Percentiles rank a stretch among this genome's conserved stretches.
Evolutionary conservation across 1,140 invertebrate species (phyloP).

Genomic region (Heliconius congener): DNA sequence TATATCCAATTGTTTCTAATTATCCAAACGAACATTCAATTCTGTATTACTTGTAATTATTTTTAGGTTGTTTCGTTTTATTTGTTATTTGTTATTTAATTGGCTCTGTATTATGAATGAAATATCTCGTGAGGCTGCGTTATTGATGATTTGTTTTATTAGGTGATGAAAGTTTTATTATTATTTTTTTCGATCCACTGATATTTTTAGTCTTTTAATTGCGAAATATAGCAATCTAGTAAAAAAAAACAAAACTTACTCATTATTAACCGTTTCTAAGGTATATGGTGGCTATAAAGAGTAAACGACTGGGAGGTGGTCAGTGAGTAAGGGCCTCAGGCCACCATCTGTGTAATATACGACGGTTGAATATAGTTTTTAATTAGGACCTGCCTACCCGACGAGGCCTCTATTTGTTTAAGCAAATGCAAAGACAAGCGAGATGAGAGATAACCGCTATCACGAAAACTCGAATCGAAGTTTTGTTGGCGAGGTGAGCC

Average conservation of each 20-base stretch:
- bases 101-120: slow-evolving; percentile 70
- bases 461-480: slow-evolving; percentile 16
- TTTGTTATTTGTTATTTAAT: slow-evolving; percentile 78
- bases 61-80: slow-evolving; percentile 64
- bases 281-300: slow-evolving; percentile 41
- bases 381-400: slow-evolving; percentile 75
- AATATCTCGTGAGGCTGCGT: slow-evolving; percentile 48
- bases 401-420: slow-evolving; percentile 72
- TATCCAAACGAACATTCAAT: slow-evolving; percentile 72
- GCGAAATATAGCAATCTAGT: slow-evolving; percentile 18
- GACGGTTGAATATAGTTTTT: slow-evolving; percentile 71
- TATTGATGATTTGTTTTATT: slow-evolving; percentile 45
- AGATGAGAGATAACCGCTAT: slow-evolving; percentile 62
- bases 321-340: slow-evolving; percentile 62
- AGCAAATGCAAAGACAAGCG: slow-evolving; percentile 60
- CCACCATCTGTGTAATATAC: slow-evolving; percentile 66
- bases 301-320: slow-evolving; percentile 56
- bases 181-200: not conserved
- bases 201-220: slow-evolving; percentile 12
- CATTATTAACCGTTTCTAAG: slow-evolving; percentile 29
- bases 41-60: slow-evolving; percentile 76
- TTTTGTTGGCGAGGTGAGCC: slow-evolving; percentile 21
- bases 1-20: slow-evolving; percentile 78
- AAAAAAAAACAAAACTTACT: slow-evolving; percentile 2
- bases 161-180: slow-evolving; percentile 36